Percentiles rank a stretch among this genome's conserved stretches.
phyloP scores from a whole-genome alignment of 2,113 vertebrate species.

The Ochotona curzoniae region DNA sequence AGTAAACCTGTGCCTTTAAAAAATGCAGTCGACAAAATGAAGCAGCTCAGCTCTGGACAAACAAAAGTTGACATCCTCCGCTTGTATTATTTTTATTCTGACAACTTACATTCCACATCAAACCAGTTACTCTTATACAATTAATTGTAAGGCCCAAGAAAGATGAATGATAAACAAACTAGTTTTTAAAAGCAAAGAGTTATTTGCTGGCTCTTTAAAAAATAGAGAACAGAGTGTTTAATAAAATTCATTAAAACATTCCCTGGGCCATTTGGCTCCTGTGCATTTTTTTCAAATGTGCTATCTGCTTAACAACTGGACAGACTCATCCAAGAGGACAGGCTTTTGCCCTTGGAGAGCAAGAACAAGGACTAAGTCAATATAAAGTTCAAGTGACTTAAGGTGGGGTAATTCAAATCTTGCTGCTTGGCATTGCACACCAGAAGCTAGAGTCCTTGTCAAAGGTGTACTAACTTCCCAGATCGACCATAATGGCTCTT shows the following conservation, averaged over 20 bases:
- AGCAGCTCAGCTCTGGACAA: slow-evolving; percentile 33
- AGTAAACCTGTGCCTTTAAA: background rate
- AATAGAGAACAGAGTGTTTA: background rate
- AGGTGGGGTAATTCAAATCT: slow-evolving; percentile 7
- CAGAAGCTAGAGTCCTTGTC: slow-evolving; percentile 51
- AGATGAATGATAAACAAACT: background rate
- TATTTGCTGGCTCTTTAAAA: slow-evolving; percentile 31
- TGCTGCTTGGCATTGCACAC: slow-evolving; percentile 50
- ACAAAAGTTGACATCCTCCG: background rate
- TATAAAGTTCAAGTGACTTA: slow-evolving; percentile 1
- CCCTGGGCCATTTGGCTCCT: background rate
- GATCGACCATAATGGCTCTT: background rate
- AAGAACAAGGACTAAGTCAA: slow-evolving; percentile 2
- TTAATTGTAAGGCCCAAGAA: background rate
- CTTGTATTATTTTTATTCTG: background rate
- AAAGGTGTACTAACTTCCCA: slow-evolving; percentile 48
- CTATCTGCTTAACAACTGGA: background rate
- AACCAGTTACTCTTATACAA: background rate
- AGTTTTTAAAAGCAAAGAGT: slow-evolving; percentile 5
- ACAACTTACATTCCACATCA: background rate
- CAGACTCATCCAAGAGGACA: background rate
- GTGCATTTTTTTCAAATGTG: background rate
- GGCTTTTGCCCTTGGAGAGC: background rate
- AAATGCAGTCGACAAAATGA: slow-evolving; percentile 33
- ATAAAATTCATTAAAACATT: slow-evolving; percentile 15